Percentiles rank a stretch among this genome's conserved stretches.
Evolutionary conservation across 2,888 invertebrate species (phyloP).

Genomic region (Drosophila sordidula): DNA sequence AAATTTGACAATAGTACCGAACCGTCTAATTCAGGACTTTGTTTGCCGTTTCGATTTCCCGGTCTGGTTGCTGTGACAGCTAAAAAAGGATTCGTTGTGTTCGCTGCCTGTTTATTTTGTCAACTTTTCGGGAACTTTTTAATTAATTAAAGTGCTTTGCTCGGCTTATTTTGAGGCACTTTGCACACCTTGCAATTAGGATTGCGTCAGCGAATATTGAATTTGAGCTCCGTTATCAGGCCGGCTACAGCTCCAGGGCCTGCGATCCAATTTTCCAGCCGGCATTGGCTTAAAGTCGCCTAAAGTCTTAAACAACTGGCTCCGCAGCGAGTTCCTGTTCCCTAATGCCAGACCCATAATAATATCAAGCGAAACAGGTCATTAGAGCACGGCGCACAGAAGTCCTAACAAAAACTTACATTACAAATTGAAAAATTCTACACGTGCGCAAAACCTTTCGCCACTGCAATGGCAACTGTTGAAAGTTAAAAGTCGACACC

Average conservation of each 20-base stretch:
- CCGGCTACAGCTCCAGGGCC: conserved; percentile 25
- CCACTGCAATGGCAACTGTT: conserved; percentile 55
- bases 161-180: conserved; percentile 63
- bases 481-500: conserved; percentile 70
- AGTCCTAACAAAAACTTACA: conserved; percentile 38
- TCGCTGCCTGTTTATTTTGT: conserved; percentile 53
- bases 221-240: conserved; percentile 49
- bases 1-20: conserved; percentile 71
- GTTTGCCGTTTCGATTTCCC: conserved; percentile 72
- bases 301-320: conserved; percentile 34
- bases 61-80: conserved; percentile 1
- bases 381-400: conserved; percentile 53
- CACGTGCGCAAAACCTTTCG: conserved; percentile 53
- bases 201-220: conserved; percentile 72
- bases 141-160: conserved; percentile 77
- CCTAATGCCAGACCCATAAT: conserved; percentile 25
- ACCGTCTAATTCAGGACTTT: conserved; percentile 66
- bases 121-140: conserved; percentile 59
- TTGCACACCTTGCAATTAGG: conserved; percentile 65
- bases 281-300: conserved; percentile 36
- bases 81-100: conserved; percentile 57
- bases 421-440: conserved; percentile 74
- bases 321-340: background rate
- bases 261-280: conserved; percentile 25
- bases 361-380: conserved; percentile 60